These are phyloP conservation scores for Anisognathus igniventris DNA, from an alignment of 2,797 vertebrate genomes.

Conservation along the genomic window DNA sequence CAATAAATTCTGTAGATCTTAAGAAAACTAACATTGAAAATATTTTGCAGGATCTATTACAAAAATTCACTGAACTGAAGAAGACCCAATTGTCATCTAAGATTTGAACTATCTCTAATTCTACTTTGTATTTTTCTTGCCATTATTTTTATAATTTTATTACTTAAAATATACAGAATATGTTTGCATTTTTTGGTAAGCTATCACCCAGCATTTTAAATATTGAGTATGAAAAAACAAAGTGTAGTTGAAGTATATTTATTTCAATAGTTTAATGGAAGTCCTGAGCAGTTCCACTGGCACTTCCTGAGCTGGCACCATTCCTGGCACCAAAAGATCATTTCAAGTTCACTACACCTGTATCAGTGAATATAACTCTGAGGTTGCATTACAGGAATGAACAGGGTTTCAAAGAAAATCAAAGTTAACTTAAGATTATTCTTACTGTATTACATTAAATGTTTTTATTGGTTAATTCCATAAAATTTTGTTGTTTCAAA, in stretches of 20 bases:
- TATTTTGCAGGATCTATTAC: background rate
- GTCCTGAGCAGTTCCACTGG: background rate
- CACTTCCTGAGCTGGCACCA: background rate
- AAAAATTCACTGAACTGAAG: background rate
- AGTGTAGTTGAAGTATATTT: background rate
- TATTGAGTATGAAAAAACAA: background rate
- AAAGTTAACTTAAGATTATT: background rate
- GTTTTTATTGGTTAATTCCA: background rate
- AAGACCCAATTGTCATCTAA: background rate
- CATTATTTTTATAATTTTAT: background rate
- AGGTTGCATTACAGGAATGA: background rate
- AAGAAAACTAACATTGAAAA: background rate
- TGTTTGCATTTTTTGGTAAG: background rate
- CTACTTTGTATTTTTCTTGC: background rate
- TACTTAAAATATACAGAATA: background rate
- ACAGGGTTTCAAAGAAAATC: background rate
- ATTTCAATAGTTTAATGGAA: background rate
- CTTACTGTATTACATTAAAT: background rate
- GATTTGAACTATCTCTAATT: background rate
- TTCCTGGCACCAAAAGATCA: background rate
- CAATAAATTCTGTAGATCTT: background rate
- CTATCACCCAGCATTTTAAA: background rate
- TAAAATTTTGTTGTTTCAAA: background rate
- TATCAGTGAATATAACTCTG: background rate
- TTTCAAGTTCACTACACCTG: background rate